These are phyloP conservation scores for Chondrosia reniformis DNA, from an alignment of 37 sponge, comb jelly and placozoan genomes.

Conservation along the genomic window DNA sequence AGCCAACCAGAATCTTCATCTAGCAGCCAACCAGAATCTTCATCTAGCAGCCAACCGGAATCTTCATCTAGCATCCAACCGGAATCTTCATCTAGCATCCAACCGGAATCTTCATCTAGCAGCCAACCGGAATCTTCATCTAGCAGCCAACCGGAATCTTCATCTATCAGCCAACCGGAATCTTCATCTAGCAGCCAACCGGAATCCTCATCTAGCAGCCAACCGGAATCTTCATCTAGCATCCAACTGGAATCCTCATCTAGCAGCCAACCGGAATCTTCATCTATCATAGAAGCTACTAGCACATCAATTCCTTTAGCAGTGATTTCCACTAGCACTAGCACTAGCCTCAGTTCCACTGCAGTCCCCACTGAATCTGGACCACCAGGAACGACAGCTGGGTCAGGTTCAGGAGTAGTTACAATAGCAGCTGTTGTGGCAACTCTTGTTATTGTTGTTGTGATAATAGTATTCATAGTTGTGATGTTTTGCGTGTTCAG, in stretches of 20 bases:
- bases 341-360: background rate
- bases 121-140: background rate
- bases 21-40: background rate
- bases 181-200: background rate
- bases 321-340: background rate
- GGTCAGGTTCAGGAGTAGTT: background rate
- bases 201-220: background rate
- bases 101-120: background rate
- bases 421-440: slow-evolving; percentile 21
- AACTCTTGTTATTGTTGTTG: slow-evolving; percentile 8
- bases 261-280: background rate
- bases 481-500: background rate
- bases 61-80: background rate
- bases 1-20: background rate
- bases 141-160: background rate
- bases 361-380: background rate
- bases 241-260: background rate
- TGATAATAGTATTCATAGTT: background rate
- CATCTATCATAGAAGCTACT: background rate
- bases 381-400: background rate
- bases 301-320: background rate
- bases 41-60: background rate
- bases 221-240: background rate
- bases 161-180: background rate
- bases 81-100: background rate